Percentiles rank a stretch among this genome's conserved stretches.
These are phyloP conservation scores for Drosophila planitibia DNA, from an alignment of 2,888 invertebrate species.

Conservation along the genomic window DNA sequence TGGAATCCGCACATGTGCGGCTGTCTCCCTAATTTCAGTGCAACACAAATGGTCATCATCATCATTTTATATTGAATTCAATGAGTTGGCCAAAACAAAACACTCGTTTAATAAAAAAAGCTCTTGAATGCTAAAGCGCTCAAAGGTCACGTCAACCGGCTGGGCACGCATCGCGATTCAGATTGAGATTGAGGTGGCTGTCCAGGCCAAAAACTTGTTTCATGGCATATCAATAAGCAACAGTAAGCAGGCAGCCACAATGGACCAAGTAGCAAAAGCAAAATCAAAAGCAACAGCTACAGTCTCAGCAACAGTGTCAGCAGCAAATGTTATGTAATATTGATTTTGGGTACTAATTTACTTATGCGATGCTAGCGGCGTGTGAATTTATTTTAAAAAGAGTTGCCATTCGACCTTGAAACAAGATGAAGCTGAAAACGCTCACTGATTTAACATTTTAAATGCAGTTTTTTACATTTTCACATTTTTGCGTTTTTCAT, in stretches of 20 bases:
- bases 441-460: background rate
- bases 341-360: conserved; percentile 60
- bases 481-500: background rate
- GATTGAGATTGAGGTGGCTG: conserved; percentile 17
- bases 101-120: conserved; percentile 17
- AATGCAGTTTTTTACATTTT: background rate
- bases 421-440: conserved; percentile 22
- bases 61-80: conserved; percentile 38
- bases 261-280: conserved; percentile 20
- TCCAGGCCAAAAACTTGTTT: conserved; percentile 61
- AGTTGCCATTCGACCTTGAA: conserved; percentile 66
- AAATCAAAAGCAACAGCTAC: conserved; percentile 17
- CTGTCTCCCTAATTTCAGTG: conserved; percentile 21
- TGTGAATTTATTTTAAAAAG: conserved; percentile 70
- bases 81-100: conserved; percentile 35
- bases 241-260: conserved; percentile 19
- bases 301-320: conserved; percentile 21
- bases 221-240: conserved; percentile 49
- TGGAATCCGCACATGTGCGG: conserved; percentile 8
- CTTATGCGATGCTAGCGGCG: conserved; percentile 35
- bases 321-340: conserved; percentile 70
- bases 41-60: conserved; percentile 32
- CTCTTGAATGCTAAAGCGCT: conserved; percentile 57
- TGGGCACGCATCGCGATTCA: conserved; percentile 62
- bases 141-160: conserved; percentile 77